Conservation (phyloP, 2,888 invertebrate genomes). For the Drosophila pseudotalamancana region DNA sequence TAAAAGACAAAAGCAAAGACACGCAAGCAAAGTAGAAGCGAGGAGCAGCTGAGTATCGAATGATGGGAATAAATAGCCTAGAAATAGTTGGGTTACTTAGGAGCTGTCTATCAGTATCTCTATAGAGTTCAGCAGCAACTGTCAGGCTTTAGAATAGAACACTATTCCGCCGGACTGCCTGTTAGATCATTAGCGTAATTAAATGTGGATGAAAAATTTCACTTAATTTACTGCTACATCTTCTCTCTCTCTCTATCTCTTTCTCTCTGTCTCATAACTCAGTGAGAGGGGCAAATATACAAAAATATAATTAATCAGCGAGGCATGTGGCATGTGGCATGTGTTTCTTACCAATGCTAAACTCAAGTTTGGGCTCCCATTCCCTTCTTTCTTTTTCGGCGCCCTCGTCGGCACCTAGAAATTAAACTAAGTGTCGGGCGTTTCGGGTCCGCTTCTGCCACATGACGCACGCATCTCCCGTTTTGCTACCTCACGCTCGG, state of each 20-base stretch:
- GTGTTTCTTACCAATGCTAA: slow-evolving; percentile 28
- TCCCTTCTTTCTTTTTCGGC: slow-evolving; percentile 23
- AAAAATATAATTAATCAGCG: slow-evolving; percentile 74
- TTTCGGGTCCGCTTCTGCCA: slow-evolving; percentile 49
- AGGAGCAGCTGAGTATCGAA: slow-evolving; percentile 3
- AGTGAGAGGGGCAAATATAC: slow-evolving; percentile 17
- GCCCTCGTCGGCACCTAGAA: slow-evolving; percentile 69
- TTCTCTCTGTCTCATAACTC: slow-evolving; percentile 55
- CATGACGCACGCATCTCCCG: slow-evolving; percentile 76
- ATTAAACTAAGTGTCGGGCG: slow-evolving; percentile 72
- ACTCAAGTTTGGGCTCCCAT: slow-evolving; percentile 15
- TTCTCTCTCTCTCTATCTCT: not conserved
- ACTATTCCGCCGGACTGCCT: slow-evolving; percentile 29
- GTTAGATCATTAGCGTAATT: slow-evolving; percentile 77
- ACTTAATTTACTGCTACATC: slow-evolving; percentile 56
- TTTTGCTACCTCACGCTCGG: slow-evolving; percentile 4
- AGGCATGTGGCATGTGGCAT: slow-evolving; percentile 67
- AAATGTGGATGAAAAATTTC: slow-evolving; percentile 77
- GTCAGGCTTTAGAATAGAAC: slow-evolving; percentile 17
- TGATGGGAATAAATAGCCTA: slow-evolving; percentile 14
- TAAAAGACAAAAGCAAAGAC: slow-evolving; percentile 50
- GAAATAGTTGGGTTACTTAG: slow-evolving; percentile 1
- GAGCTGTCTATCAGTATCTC: not conserved
- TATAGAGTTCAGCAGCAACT: slow-evolving; percentile 35
- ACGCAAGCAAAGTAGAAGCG: slow-evolving; percentile 23